These are phyloP conservation scores for Zoanthus solanderi DNA, from an alignment of 92 coral and sea anemone genomes.

Conservation along the genomic window DNA sequence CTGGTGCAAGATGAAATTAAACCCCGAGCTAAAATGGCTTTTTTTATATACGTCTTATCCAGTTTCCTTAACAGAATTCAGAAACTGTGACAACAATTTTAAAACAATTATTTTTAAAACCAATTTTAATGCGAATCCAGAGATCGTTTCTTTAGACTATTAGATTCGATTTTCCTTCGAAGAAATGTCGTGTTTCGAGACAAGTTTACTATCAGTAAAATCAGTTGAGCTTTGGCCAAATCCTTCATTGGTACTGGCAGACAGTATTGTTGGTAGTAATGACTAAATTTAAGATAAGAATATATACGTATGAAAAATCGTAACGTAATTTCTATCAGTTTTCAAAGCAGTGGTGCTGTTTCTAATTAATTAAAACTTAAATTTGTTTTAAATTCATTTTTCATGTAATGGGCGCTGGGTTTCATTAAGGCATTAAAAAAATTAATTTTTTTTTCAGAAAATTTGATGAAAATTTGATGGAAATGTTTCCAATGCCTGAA, in stretches of 20 bases:
- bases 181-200: not conserved
- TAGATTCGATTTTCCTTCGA: not conserved
- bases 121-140: not conserved
- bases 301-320: not conserved
- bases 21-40: too few species aligned
- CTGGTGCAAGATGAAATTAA: not conserved
- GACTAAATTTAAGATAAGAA: not conserved
- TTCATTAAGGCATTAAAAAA: too few species aligned
- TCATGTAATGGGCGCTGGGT: too few species aligned
- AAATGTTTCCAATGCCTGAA: too few species aligned
- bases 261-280: not conserved
- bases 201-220: not conserved
- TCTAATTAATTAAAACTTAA: not conserved
- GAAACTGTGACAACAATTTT: not conserved
- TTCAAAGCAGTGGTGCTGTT: not conserved
- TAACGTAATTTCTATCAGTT: not conserved
- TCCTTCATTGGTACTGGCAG: not conserved
- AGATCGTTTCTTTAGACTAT: not conserved
- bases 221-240: not conserved
- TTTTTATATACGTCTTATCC: not conserved
- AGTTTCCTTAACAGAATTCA: not conserved
- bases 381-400: not conserved
- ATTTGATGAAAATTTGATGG: too few species aligned
- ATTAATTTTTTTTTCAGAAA: too few species aligned
- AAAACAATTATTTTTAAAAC: constrained; percentile 3